Conservation (phyloP, 2,113 vertebrate genomes). For the Rhizomys pruinosus region DNA sequence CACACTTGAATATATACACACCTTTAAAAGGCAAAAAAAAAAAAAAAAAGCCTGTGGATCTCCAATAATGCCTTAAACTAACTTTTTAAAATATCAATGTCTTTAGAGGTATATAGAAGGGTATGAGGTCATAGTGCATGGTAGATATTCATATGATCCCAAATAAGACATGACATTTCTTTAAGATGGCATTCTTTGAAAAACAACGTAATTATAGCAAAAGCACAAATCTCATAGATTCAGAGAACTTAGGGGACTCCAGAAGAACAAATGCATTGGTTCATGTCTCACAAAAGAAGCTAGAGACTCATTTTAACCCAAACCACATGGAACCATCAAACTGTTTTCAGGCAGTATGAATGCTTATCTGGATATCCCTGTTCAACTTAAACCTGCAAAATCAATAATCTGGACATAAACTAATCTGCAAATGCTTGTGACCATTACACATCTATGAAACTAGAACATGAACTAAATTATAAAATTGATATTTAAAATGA, state of each 20-base stretch:
- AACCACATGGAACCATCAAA: neutral
- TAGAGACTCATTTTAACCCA: neutral
- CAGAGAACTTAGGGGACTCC: neutral
- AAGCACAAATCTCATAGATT: constrained; percentile 32
- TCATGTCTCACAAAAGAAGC: neutral
- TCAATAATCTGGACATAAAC: constrained; percentile 17
- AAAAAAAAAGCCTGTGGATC: neutral
- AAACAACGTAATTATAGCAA: constrained; percentile 3
- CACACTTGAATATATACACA: constrained; percentile 12
- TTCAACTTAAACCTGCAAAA: neutral
- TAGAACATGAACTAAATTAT: constrained; percentile 36
- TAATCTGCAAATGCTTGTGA: constrained; percentile 16
- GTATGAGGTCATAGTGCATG: neutral
- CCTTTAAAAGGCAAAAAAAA: constrained; percentile 10
- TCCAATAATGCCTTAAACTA: neutral
- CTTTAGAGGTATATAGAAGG: neutral
- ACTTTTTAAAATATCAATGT: constrained; percentile 47
- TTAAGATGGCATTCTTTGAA: neutral
- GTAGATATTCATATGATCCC: neutral
- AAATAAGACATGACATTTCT: neutral
- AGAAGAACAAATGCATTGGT: neutral
- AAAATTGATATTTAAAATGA: constrained; percentile 50
- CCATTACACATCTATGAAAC: neutral
- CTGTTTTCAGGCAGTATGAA: neutral
- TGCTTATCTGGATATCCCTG: neutral